Base-by-base conservation (phyloP, 1,140 invertebrate species). In the Zaprionus lachaisei region DNA sequence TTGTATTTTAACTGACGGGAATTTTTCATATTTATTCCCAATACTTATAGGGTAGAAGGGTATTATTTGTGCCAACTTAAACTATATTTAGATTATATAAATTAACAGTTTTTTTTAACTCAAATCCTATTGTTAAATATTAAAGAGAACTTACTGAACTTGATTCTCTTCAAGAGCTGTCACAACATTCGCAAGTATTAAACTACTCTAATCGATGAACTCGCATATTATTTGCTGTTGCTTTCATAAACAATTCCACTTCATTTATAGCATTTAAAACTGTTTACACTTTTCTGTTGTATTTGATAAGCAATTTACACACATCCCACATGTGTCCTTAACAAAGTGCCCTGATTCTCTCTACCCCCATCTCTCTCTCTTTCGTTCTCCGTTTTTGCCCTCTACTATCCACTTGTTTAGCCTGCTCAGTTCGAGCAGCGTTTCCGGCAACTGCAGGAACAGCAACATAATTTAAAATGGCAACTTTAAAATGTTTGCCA, bases 401-500 rank as follows among this genome's bases (percentile, higher is more conserved):
- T 5, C 31, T 56, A 11, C 24, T 15, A 49, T 4, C 7, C 17
- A 47, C n/a, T n/a, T 2, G 15, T 47, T 15, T 1, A 47, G 28
- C 14, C 31, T n/a, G 20, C n/a, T 5, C 24, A 24, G 44, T 11
- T 49, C 58, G 37, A 66, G 62, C 63, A 65, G 49, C n/a, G 20
- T 38, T 72, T 58, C 24, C 56, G 34, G 34, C 60, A n/a, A 17
- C 64, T 57, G 55, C 58, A 74, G 41, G 64, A 51, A 26, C 67
- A 51, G 76, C 62, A 62, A 72, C 79, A 90, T 90, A 79, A 87
- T 83, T 89, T 89, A 84, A 81, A 84, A 89, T 90, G 81, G 81
- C 67, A 90, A 91, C 85, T 91, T 90, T 90, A 91, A 90, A 90
- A 85, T 90, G 85, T 90, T 90, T 90, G 72, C 86, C 81, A 64